phyloP scores from a whole-genome alignment of 2,888 invertebrate species.

The Drosophila paucipuncta region DNA sequence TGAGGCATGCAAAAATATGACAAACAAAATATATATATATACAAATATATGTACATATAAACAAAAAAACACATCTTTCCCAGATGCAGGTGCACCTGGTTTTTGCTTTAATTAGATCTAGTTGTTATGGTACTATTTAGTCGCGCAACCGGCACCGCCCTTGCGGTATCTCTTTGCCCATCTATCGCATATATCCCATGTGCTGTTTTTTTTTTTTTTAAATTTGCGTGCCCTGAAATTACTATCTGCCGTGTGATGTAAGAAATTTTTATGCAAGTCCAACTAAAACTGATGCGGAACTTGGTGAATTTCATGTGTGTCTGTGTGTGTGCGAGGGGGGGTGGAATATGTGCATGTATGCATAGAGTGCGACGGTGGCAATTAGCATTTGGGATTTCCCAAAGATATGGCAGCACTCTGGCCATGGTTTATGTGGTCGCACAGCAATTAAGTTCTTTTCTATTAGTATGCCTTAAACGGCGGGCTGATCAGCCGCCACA shows the following conservation, averaged over 20 bases:
- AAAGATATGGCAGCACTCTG: slow-evolving; percentile 26
- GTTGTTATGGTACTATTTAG: slow-evolving; percentile 31
- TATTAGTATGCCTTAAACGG: slow-evolving; percentile 56
- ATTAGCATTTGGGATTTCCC: slow-evolving; percentile 35
- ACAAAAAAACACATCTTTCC: slow-evolving; percentile 41
- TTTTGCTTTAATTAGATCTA: slow-evolving; percentile 53
- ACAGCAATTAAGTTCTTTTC: slow-evolving; percentile 59
- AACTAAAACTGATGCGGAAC: slow-evolving; percentile 59
- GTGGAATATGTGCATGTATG: background rate
- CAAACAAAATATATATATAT: slow-evolving; percentile 40
- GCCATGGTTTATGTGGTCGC: slow-evolving; percentile 52
- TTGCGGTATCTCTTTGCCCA: slow-evolving; percentile 48
- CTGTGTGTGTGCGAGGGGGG: background rate
- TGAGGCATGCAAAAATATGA: slow-evolving; percentile 58
- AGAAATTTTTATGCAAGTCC: slow-evolving; percentile 49
- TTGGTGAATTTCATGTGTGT: slow-evolving; percentile 8
- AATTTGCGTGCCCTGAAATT: slow-evolving; percentile 69
- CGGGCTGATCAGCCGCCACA: slow-evolving; percentile 54
- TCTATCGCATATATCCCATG: slow-evolving; percentile 39
- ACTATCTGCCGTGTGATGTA: slow-evolving; percentile 44
- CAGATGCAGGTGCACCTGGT: slow-evolving; percentile 47
- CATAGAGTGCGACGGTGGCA: slow-evolving; percentile 26
- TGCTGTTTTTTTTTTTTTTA: slow-evolving; percentile 28
- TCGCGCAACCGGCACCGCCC: slow-evolving; percentile 45
- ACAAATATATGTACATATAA: background rate